A percentile compares a stretch with the other conserved stretches of the same genome.
phyloP scores from a whole-genome alignment of 2,888 invertebrate genomes.

The Germaria angustata region DNA sequence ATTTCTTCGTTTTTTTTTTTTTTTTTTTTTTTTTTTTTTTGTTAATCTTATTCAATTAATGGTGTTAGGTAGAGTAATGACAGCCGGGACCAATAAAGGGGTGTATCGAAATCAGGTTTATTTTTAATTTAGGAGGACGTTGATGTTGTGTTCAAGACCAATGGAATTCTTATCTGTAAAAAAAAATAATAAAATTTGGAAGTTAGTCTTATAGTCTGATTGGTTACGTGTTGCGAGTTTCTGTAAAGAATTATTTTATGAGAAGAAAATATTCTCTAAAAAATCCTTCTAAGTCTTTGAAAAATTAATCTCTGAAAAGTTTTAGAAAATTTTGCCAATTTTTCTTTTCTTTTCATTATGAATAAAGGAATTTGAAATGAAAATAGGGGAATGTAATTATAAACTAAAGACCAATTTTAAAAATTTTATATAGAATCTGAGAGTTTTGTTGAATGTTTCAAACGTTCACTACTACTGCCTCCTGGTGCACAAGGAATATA shows the following conservation, averaged over 20 bases:
- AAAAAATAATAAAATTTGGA: constrained; percentile 33
- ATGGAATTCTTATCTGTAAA: constrained; percentile 65
- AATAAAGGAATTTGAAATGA: background rate
- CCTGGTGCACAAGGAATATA: too few relatives aligned
- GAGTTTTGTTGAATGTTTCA: constrained; percentile 3
- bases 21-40: background rate
- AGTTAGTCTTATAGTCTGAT: constrained; percentile 25
- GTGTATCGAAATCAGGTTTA: constrained; percentile 7
- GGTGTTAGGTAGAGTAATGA: constrained; percentile 15
- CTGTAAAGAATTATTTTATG: background rate
- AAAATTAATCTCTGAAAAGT: background rate
- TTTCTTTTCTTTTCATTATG: too few relatives aligned
- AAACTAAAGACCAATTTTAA: background rate
- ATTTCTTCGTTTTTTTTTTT: background rate
- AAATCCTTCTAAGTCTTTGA: background rate
- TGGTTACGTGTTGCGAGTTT: background rate
- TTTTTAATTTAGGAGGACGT: constrained; percentile 47
- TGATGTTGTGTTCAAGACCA: constrained; percentile 63
- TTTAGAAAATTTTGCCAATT: too few relatives aligned
- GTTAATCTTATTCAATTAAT: background rate
- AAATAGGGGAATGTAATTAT: background rate
- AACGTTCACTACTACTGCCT: background rate
- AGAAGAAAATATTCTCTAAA: background rate
- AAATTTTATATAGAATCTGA: constrained; percentile 27
- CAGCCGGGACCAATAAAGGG: constrained; percentile 38